Percentiles rank a stretch among this genome's conserved stretches.
These are phyloP conservation scores for Chrysotoxum bicinctum DNA, from an alignment of 2,888 invertebrate species.

Conservation along the genomic window DNA sequence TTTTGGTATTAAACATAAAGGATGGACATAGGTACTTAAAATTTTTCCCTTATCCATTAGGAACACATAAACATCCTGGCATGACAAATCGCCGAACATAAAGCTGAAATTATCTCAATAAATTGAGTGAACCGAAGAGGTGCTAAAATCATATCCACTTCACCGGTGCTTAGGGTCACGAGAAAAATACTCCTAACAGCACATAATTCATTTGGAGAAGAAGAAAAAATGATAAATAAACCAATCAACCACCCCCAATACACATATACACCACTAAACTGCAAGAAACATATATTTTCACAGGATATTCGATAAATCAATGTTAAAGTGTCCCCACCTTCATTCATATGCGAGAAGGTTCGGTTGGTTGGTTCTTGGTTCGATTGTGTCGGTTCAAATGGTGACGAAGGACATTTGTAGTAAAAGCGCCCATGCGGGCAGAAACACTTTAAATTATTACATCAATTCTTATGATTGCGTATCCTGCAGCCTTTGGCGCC, in stretches of 20 bases:
- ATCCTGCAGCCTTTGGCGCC: conserved; percentile 73
- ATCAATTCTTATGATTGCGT: conserved; percentile 73
- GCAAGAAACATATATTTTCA: conserved; percentile 65
- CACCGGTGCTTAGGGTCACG: conserved; percentile 21
- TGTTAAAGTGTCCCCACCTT: conserved; percentile 63
- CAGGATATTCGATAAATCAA: conserved; percentile 67
- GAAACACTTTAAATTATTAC: conserved; percentile 72
- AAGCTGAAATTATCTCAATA: conserved; percentile 50
- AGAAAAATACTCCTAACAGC: conserved; percentile 41
- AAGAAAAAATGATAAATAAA: conserved; percentile 66
- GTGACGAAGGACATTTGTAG: conserved; percentile 32
- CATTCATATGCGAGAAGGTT: neutral
- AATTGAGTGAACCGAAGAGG: conserved; percentile 55
- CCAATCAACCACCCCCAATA: conserved; percentile 62
- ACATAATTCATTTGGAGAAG: conserved; percentile 60
- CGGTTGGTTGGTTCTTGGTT: neutral
- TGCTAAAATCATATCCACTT: conserved; percentile 63
- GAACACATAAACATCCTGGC: conserved; percentile 11
- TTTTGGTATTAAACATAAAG: neutral
- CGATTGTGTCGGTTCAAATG: conserved; percentile 15
- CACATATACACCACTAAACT: conserved; percentile 30
- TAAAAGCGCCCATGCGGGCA: conserved; percentile 59
- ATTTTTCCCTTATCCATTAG: conserved; percentile 14
- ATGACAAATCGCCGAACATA: conserved; percentile 30
- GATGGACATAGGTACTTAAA: conserved; percentile 5